Conservation (phyloP, 2,888 invertebrate species). For the Drosophila dives region DNA sequence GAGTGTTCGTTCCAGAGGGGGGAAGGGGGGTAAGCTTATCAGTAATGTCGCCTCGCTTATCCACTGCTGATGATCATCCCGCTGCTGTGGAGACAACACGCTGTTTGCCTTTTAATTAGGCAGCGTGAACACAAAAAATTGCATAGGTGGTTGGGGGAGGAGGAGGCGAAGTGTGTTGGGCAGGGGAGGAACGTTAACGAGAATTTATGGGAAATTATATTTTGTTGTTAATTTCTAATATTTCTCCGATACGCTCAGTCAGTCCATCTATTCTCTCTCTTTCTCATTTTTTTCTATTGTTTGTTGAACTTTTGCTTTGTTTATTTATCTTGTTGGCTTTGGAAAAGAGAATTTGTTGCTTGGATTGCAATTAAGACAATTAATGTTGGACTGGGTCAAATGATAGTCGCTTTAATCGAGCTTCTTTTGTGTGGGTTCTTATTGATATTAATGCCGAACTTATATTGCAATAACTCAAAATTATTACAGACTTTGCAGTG, state of each 20-base stretch:
- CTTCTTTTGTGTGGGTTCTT: constrained; percentile 44
- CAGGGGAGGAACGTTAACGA: constrained; percentile 62
- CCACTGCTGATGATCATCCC: constrained; percentile 37
- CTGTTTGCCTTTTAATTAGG: constrained; percentile 78
- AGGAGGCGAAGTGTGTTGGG: neutral
- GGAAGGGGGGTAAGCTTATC: constrained; percentile 52
- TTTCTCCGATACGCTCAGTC: constrained; percentile 47
- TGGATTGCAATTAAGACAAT: constrained; percentile 73
- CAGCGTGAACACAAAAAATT: constrained; percentile 67
- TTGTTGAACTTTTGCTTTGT: constrained; percentile 50
- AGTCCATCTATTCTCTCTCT: constrained; percentile 9
- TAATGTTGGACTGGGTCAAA: constrained; percentile 61
- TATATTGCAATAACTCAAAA: constrained; percentile 72
- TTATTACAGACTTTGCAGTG: constrained; percentile 32
- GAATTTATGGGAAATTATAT: constrained; percentile 81
- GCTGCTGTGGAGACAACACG: constrained; percentile 40
- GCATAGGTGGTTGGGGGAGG: constrained; percentile 30
- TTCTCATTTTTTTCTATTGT: constrained; percentile 46
- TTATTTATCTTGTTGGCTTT: constrained; percentile 59
- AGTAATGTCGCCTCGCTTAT: constrained; percentile 35
- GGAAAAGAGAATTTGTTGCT: constrained; percentile 18
- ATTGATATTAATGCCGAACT: constrained; percentile 72
- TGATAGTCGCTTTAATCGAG: constrained; percentile 34
- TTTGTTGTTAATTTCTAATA: constrained; percentile 78
- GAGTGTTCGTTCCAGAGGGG: neutral